Percentiles rank a stretch among this genome's conserved stretches.
phyloP scores from a whole-genome alignment of 2,113 vertebrate genomes.

The Haplochromis burtoni region DNA sequence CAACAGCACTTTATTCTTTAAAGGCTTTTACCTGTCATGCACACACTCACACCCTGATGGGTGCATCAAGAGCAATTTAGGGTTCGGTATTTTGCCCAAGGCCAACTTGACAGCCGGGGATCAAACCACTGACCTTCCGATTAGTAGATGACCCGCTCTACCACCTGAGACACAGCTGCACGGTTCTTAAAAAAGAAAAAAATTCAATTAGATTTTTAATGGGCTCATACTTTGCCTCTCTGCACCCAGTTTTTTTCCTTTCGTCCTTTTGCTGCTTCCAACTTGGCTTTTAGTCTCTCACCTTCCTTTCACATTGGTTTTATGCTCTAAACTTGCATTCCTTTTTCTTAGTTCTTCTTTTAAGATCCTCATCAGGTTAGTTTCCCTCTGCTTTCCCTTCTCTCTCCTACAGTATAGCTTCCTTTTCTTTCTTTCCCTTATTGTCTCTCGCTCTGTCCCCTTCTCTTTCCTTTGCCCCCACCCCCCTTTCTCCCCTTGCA shows the following conservation, averaged over 20 bases:
- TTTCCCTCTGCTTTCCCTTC: background rate
- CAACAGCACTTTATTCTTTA: background rate
- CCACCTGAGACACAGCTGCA: background rate
- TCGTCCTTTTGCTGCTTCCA: background rate
- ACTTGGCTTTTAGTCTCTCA: background rate
- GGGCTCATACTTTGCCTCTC: background rate
- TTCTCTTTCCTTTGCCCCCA: background rate
- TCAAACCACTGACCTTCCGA: background rate
- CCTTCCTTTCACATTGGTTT: background rate
- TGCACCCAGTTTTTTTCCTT: background rate
- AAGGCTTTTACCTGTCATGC: background rate
- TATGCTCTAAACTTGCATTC: background rate
- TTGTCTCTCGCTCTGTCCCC: background rate
- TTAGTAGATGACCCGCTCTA: background rate
- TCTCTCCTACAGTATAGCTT: background rate
- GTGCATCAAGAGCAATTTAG: background rate
- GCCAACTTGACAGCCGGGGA: background rate
- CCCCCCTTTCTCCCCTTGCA: background rate
- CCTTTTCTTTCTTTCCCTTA: background rate
- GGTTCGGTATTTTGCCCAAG: background rate
- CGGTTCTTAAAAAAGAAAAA: background rate
- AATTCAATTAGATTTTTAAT: background rate
- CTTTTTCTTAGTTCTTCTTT: background rate
- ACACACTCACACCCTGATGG: background rate
- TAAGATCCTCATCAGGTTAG: background rate